Base-by-base conservation (phyloP, 2,888 invertebrate genomes). In the Elmis aenea region DNA sequence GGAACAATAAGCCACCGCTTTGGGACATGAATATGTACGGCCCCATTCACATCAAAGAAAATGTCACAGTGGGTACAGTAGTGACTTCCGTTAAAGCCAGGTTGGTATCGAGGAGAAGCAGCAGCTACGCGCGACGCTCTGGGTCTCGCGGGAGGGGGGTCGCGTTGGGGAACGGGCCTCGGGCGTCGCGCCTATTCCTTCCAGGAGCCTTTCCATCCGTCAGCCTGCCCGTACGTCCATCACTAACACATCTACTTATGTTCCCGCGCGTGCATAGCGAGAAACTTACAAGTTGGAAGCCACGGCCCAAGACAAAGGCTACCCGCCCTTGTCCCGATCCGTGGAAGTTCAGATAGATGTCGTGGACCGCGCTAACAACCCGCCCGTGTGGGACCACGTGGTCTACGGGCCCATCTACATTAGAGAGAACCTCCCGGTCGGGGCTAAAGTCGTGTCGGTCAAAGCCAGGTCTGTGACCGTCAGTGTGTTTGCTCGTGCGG, bases 291-390 rank as follows among this genome's bases (percentile, higher is more conserved):
- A 89, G 80, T 82, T 95, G 83, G 90, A 90, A 80, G 94, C 95
- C 73, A 91, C 88, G 81, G 95, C 95, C 74, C 85, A 91, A 82
- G 96, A 96, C 79, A 91, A 90, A 79, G 95, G 95, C 70, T 86
- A 81, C 73, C 91, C 91, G 71, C 85, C 91, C 74, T 83, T 94
- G 75, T 88, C 90, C 74, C 83, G 93, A 76, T 87, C 89, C 71
- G 95, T 94, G 76, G 92, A 91, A 77, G 94, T 96, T 74, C 91
- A 92, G 77, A 93, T 96, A 76, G 92, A 92, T 79, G 93, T 95
- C 76, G 94, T 94, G 77, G 93, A 91, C 79, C 85, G 89, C 76
- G 94, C 89, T 67, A 94, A 90, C 85, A 95, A 91, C 83, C 93
- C 87, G 75, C 93, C 90, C 74, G 88, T 89, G 72, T 94, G 91